phyloP scores from a whole-genome alignment of 2,888 invertebrate genomes.

The Pasiphila rectangulata region DNA sequence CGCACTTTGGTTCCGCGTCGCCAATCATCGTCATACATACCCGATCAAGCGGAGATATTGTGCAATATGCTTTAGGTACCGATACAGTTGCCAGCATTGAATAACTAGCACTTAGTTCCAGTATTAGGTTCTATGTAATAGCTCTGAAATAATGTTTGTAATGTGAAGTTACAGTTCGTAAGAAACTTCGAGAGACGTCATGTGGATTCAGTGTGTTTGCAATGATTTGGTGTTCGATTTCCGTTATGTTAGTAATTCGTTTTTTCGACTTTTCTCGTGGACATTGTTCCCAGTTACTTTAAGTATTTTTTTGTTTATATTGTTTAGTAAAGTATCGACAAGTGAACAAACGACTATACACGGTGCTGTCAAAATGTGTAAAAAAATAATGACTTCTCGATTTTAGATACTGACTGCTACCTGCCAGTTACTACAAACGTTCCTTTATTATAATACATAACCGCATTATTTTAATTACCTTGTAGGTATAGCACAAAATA shows the following conservation, averaged over 20 bases:
- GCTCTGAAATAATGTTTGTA: conserved; percentile 9
- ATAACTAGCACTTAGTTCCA: conserved; percentile 20
- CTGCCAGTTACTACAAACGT: too few species aligned
- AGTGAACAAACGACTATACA: too few species aligned
- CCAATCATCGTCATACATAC: conserved; percentile 21
- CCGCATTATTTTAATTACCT: too few species aligned
- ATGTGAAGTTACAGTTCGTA: conserved; percentile 3
- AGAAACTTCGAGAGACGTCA: conserved; percentile 36
- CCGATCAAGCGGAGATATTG: conserved; percentile 23
- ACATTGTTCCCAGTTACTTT: too few species aligned
- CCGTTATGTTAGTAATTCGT: conserved; percentile 32
- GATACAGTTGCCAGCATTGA: conserved; percentile 17
- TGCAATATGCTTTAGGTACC: conserved; percentile 25
- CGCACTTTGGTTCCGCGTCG: conserved; percentile 20
- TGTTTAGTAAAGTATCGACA: too few species aligned
- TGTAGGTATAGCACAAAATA: too few species aligned
- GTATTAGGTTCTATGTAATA: conserved; percentile 14
- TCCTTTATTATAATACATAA: too few species aligned
- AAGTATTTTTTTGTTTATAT: too few species aligned
- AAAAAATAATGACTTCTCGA: background rate
- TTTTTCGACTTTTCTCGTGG: conserved; percentile 7
- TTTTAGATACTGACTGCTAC: too few species aligned
- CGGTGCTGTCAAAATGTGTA: too few species aligned
- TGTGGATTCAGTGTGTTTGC: conserved; percentile 50
- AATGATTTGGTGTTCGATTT: conserved; percentile 37